Percentiles rank a stretch among this genome's conserved stretches.
These are phyloP conservation scores for Hippoglossus hippoglossus DNA, from an alignment of 2,797 vertebrate species.

Conservation along the genomic window DNA sequence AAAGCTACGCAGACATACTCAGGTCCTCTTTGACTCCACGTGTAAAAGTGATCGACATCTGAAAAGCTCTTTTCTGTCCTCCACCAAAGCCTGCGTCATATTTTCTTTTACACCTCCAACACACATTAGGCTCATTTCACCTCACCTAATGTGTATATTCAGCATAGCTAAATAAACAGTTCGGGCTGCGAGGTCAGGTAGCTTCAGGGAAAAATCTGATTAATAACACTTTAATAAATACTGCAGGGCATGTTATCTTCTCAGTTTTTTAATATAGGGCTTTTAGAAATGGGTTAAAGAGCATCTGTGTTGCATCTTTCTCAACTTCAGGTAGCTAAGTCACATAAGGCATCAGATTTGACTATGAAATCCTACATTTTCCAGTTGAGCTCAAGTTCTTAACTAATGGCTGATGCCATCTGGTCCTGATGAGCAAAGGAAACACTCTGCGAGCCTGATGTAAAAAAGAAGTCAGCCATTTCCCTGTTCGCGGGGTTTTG, in stretches of 20 bases:
- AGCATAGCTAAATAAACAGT: slow-evolving; percentile 41
- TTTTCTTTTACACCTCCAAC: slow-evolving; percentile 70
- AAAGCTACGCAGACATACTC: slow-evolving; percentile 29
- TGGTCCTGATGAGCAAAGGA: slow-evolving; percentile 77
- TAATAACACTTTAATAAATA: slow-evolving; percentile 41
- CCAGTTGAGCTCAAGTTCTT: slow-evolving; percentile 70
- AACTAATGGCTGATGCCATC: slow-evolving; percentile 73
- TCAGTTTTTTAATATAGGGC: slow-evolving; percentile 34
- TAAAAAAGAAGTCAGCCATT: slow-evolving; percentile 44
- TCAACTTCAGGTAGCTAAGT: slow-evolving; percentile 62
- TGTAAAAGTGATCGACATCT: slow-evolving; percentile 52
- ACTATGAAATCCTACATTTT: slow-evolving; percentile 74
- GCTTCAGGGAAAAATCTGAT: slow-evolving; percentile 46
- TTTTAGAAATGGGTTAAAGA: slow-evolving; percentile 40
- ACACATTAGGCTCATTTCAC: slow-evolving; percentile 41
- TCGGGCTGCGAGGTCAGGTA: slow-evolving; percentile 9
- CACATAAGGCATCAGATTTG: slow-evolving; percentile 21
- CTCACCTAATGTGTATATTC: slow-evolving; percentile 25
- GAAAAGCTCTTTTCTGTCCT: slow-evolving; percentile 32
- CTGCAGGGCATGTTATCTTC: slow-evolving; percentile 30
- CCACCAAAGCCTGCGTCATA: slow-evolving; percentile 42
- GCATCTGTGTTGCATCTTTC: slow-evolving; percentile 67
- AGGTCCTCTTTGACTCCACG: slow-evolving; percentile 50
- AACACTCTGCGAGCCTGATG: slow-evolving; percentile 43
- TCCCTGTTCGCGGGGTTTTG: slow-evolving; percentile 23